phyloP scores from a whole-genome alignment of 2,113 vertebrate species.

The Pseudorectes ferrugineus region DNA sequence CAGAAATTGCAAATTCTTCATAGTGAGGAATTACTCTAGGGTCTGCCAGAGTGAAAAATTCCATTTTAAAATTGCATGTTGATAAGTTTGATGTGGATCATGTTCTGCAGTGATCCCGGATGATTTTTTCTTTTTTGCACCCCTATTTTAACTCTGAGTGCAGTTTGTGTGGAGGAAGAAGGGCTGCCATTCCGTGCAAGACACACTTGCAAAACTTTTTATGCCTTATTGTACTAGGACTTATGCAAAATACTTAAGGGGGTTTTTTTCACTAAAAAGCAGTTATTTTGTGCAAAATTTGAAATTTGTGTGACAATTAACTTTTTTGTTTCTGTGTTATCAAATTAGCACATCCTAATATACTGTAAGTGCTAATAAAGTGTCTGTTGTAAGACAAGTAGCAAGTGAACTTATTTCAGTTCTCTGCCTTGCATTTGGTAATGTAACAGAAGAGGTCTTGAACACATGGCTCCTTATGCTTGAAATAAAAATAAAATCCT shows the following conservation, averaged over 20 bases:
- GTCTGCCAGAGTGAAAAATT: not conserved
- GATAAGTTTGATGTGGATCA: not conserved
- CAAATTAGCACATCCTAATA: not conserved
- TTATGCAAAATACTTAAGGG: no score
- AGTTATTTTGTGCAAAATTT: not conserved
- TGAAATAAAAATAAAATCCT: not conserved
- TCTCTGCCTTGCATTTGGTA: not conserved
- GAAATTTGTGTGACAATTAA: not conserved
- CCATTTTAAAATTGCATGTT: not conserved
- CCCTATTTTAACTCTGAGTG: not conserved
- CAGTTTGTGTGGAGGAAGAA: not conserved
- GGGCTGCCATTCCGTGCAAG: not conserved
- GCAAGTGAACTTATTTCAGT: not conserved
- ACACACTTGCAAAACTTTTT: not conserved
- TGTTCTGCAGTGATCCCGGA: not conserved
- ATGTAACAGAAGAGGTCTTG: not conserved
- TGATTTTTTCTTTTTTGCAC: not conserved
- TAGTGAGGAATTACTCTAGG: not conserved
- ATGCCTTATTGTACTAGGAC: not conserved
- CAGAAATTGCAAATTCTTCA: not conserved
- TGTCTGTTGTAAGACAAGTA: not conserved
- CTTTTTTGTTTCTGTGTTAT: not conserved
- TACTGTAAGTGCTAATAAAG: not conserved
- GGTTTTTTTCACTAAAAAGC: not conserved
- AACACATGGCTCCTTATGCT: not conserved